Evolutionary conservation across 2,888 invertebrate species (phyloP).

Genomic region (Cerceris rybyensis): DNA sequence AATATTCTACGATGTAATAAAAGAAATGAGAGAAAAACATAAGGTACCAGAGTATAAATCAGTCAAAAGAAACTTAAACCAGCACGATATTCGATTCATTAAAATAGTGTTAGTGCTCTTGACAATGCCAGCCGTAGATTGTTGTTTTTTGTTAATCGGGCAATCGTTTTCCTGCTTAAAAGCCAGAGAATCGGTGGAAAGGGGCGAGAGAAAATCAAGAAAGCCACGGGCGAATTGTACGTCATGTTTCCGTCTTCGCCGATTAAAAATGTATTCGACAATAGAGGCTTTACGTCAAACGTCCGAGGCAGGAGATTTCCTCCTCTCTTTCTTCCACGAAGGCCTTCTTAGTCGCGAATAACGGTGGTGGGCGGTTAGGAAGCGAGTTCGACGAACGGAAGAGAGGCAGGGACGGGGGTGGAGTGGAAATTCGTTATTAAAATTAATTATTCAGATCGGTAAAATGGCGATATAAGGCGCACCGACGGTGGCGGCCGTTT

Average conservation of each 20-base stretch:
- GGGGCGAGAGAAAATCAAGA: conserved; percentile 22
- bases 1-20: no score
- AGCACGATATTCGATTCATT: not conserved
- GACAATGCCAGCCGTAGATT: conserved; percentile 10
- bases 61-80: no score
- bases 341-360: conserved; percentile 38
- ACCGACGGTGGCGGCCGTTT: conserved; percentile 77
- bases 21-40: no score
- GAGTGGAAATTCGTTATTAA: conserved; percentile 79
- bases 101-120: no score
- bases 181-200: conserved; percentile 16
- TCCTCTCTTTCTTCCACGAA: conserved; percentile 9
- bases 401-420: conserved; percentile 48
- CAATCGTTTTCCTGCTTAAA: conserved; percentile 60
- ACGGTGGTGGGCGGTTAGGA: conserved; percentile 38
- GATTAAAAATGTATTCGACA: conserved; percentile 76
- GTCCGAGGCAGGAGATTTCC: conserved; percentile 68
- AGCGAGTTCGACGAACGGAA: conserved; percentile 48
- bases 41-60: no score
- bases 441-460: conserved; percentile 81
- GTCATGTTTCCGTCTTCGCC: conserved; percentile 53
- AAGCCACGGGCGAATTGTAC: conserved; percentile 57
- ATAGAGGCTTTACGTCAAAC: conserved; percentile 75
- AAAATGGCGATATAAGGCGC: conserved; percentile 79
- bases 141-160: conserved; percentile 45